These are phyloP conservation scores for Allacma fusca DNA, from an alignment of 2,888 invertebrate species.

Conservation along the genomic window DNA sequence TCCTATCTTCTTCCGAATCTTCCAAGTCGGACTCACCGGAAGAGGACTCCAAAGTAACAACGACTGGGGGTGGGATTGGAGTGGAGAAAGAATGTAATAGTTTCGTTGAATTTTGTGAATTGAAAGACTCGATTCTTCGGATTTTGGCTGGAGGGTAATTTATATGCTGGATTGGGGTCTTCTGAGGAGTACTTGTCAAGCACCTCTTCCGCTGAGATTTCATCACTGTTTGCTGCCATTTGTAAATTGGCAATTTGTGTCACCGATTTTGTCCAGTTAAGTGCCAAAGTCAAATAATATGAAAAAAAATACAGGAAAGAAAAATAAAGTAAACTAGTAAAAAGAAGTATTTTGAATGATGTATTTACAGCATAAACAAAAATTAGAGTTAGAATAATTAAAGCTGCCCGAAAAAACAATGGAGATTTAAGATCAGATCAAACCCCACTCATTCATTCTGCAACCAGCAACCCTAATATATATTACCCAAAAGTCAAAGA, in stretches of 20 bases:
- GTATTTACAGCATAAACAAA: too few species aligned
- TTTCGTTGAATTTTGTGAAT: background rate
- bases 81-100: background rate
- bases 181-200: background rate
- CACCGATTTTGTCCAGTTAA: too few species aligned
- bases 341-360: too few species aligned
- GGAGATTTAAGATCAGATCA: too few species aligned
- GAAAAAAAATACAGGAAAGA: slow-evolving; percentile 15
- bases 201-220: background rate
- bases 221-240: background rate
- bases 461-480: too few species aligned
- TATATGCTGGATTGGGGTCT: slow-evolving; percentile 32
- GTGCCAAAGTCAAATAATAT: background rate
- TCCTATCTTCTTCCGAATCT: background rate
- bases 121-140: slow-evolving; percentile 36
- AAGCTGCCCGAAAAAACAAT: too few species aligned
- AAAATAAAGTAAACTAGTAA: slow-evolving; percentile 1
- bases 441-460: too few species aligned
- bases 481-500: too few species aligned
- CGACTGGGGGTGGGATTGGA: slow-evolving; percentile 28
- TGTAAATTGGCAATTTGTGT: too few species aligned
- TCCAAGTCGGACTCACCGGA: slow-evolving; percentile 21
- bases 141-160: slow-evolving; percentile 44
- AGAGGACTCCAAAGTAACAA: slow-evolving; percentile 25
- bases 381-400: too few species aligned